Evolutionary conservation across 2,113 vertebrate genomes (phyloP), one percentile per base, ranked within the genome.

Genomic region (Dipodomys merriami): DNA sequence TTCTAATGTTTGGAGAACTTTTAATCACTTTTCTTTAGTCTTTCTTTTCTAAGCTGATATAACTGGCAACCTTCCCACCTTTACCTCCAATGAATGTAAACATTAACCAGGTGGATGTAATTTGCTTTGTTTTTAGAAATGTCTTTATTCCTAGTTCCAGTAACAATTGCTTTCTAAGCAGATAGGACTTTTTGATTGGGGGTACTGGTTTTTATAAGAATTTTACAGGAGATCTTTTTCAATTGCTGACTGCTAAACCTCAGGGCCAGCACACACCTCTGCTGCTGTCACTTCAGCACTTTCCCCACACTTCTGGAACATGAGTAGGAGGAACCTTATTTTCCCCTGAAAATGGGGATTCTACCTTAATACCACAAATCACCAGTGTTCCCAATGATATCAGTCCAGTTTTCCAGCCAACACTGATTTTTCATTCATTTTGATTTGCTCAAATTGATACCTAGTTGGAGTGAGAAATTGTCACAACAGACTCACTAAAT

Each of bases 121-220:
- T 92, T 91, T 92, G 73, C 53, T 95, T 95, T 46, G 2, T 81
- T 95, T 97, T 96, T 86, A 90, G 90, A 91, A 93, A 76, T 91
- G 30, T 91, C n/a, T 81, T 91, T 93, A 60, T 94, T 97, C 35
- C 49, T 86, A 83, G n/a, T 95, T 91, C 64, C 79, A 85, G 53
- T 83, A 88, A 93, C 35, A 79, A 1, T 35, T 95, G 91, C 65
- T 81, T 91, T 90, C 78, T 64, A 78, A 91, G 79, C 19, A 93
- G 81, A 86, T 22, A 89, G 44, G 67, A 76, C 68, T 93, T 95
- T 95, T 33, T 90, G 49, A 85, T 85, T 80, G 81, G 16, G 57
- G 25, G 7, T 79, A 85, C 44, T 86, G 11, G 27, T 15, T 94
- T 96, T 93, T 93, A 27, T 39, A 90, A 78, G 30, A 88, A 44